Evolutionary conservation across 2,797 vertebrate species (phyloP).

Genomic region (Siniperca scherzeri): DNA sequence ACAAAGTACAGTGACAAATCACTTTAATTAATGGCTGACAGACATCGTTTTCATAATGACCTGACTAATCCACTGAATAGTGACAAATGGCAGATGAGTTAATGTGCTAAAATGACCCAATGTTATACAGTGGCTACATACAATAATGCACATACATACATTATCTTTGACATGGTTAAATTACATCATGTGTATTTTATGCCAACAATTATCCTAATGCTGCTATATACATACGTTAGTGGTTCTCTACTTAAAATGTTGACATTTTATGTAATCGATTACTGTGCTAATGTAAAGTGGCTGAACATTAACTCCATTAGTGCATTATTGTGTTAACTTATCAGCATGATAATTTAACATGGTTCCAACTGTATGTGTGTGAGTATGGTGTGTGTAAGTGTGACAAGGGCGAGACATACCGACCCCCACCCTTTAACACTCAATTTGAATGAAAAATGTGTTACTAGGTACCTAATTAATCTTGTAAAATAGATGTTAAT

Average conservation of each 20-base stretch:
- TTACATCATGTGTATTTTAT: constrained; percentile 39
- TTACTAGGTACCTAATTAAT: constrained; percentile 9
- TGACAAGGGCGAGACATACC: not conserved
- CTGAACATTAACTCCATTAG: not conserved
- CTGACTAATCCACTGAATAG: constrained; percentile 53
- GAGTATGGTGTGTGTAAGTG: not conserved
- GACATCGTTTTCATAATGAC: constrained; percentile 62
- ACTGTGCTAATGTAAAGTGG: constrained; percentile 14
- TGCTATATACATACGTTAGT: constrained; percentile 3
- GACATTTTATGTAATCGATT: constrained; percentile 21
- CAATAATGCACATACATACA: constrained; percentile 12
- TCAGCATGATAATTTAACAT: constrained; percentile 15
- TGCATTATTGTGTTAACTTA: constrained; percentile 25
- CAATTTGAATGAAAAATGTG: constrained; percentile 29
- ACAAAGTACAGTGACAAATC: constrained; percentile 58
- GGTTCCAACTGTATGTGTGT: constrained; percentile 1
- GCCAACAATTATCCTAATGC: constrained; percentile 36
- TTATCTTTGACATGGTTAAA: constrained; percentile 26
- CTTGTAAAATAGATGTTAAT: constrained; percentile 14
- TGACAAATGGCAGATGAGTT: constrained; percentile 65
- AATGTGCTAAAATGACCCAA: constrained; percentile 58
- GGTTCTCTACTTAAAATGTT: constrained; percentile 7
- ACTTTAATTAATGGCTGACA: constrained; percentile 62
- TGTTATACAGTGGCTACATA: constrained; percentile 33
- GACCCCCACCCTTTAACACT: not conserved